phyloP scores from a whole-genome alignment of 2,113 vertebrate species.

The Elephantulus edwardii region DNA sequence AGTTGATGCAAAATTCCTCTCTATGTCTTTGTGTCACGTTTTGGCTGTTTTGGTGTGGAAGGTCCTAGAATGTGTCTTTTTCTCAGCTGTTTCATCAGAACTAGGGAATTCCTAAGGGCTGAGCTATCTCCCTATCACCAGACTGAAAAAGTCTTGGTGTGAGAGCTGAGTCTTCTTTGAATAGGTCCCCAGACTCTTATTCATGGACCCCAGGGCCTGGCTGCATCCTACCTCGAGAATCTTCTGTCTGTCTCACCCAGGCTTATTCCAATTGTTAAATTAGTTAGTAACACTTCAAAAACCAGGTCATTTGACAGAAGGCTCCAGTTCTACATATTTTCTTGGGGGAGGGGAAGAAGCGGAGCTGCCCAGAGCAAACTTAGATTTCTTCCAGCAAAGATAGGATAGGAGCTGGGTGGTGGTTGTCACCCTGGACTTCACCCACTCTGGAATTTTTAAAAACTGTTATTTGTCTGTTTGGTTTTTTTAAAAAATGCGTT shows the following conservation, averaged over 20 bases:
- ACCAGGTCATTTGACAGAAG: not conserved
- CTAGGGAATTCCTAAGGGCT: not conserved
- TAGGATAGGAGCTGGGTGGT: rapidly evolving
- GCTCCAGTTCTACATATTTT: not conserved
- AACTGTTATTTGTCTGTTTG: too few species aligned
- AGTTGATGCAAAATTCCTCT: rapidly evolving
- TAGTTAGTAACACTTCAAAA: not conserved
- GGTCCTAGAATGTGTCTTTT: not conserved
- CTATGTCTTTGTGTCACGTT: rapidly evolving
- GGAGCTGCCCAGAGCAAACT: rapidly evolving
- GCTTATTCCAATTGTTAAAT: not conserved
- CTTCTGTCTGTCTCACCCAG: not conserved
- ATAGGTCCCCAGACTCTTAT: not conserved
- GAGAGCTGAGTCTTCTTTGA: not conserved
- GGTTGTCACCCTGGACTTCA: too few species aligned
- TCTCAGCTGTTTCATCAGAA: not conserved
- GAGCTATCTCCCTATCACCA: too few species aligned
- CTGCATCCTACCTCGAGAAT: not conserved
- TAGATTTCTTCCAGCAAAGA: rapidly evolving
- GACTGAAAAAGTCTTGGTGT: rapidly evolving
- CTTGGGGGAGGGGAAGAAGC: not conserved
- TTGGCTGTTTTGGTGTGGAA: too few species aligned
- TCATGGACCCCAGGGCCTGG: not conserved
- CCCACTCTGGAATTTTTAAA: too few species aligned
- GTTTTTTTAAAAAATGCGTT: too few species aligned